A percentile compares a stretch with the other conserved stretches of the same genome.
phyloP scores from a whole-genome alignment of 2,888 invertebrate genomes.

The Noctuana brunneofusca region DNA sequence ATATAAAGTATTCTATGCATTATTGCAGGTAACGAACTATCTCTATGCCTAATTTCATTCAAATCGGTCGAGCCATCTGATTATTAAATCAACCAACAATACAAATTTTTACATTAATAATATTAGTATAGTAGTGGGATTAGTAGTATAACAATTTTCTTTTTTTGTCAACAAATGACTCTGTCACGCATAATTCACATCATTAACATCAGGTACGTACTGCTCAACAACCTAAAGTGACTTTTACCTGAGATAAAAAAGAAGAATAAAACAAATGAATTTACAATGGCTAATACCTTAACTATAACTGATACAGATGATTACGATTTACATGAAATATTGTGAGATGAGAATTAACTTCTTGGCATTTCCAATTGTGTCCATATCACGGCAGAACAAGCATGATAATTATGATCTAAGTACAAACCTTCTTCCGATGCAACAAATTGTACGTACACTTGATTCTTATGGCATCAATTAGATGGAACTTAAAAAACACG shows the following conservation, averaged over 20 bases:
- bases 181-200: background rate
- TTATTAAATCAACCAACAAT: no score
- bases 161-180: background rate
- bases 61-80: no score
- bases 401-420: conserved; percentile 20
- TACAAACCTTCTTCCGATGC: conserved; percentile 23
- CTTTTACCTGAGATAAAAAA: background rate
- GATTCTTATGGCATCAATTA: conserved; percentile 13
- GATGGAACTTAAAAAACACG: conserved; percentile 10
- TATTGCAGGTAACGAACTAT: no score
- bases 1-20: no score
- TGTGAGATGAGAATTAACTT: conserved; percentile 11
- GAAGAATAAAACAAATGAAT: background rate
- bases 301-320: conserved; percentile 1
- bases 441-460: conserved; percentile 12
- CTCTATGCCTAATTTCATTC: no score
- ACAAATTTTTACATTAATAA: no score
- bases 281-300: background rate
- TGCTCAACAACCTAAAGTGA: background rate
- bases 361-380: conserved; percentile 6
- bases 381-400: conserved; percentile 27
- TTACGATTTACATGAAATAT: background rate
- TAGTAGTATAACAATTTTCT: background rate
- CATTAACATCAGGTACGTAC: background rate
- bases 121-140: no score